phyloP scores from a whole-genome alignment of 2,113 vertebrate species.

The Macrotus californicus region DNA sequence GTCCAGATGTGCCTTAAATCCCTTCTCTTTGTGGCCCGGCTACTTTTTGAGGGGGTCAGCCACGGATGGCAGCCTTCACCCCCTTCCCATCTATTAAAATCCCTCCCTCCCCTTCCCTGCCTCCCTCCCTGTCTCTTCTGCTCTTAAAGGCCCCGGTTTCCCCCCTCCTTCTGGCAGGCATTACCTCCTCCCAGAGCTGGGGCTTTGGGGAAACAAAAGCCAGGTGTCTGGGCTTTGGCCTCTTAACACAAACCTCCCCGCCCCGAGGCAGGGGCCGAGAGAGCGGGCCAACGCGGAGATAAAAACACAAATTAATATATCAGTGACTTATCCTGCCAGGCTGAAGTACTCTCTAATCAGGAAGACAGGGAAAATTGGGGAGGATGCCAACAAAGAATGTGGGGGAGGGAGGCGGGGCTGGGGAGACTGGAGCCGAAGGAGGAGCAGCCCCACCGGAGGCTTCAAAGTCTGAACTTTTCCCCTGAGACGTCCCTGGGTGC shows the following conservation, averaged over 20 bases:
- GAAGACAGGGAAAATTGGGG: conserved; percentile 32
- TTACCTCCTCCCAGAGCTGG: background rate
- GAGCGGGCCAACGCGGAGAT: conserved; percentile 37
- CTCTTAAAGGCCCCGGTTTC: background rate
- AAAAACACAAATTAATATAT: conserved; percentile 65
- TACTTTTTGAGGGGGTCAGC: accelerated
- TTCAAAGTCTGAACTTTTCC: conserved; percentile 45
- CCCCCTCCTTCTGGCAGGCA: background rate
- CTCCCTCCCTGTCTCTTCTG: too few species aligned
- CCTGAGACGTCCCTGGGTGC: background rate
- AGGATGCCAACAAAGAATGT: conserved; percentile 35
- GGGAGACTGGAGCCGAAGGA: background rate
- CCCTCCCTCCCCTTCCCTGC: background rate
- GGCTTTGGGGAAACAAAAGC: conserved; percentile 60
- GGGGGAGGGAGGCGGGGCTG: background rate
- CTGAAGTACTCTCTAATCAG: conserved; percentile 60
- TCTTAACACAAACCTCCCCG: conserved; percentile 52
- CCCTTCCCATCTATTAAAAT: background rate
- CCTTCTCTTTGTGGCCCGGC: background rate
- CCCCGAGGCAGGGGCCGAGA: conserved; percentile 23
- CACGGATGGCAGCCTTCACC: background rate
- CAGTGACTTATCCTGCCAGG: conserved; percentile 58
- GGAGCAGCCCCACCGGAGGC: background rate
- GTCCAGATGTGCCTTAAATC: background rate
- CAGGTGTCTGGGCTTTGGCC: conserved; percentile 65